These are phyloP conservation scores for Guaruba guarouba DNA, from an alignment of 2,113 vertebrate genomes.

Conservation along the genomic window DNA sequence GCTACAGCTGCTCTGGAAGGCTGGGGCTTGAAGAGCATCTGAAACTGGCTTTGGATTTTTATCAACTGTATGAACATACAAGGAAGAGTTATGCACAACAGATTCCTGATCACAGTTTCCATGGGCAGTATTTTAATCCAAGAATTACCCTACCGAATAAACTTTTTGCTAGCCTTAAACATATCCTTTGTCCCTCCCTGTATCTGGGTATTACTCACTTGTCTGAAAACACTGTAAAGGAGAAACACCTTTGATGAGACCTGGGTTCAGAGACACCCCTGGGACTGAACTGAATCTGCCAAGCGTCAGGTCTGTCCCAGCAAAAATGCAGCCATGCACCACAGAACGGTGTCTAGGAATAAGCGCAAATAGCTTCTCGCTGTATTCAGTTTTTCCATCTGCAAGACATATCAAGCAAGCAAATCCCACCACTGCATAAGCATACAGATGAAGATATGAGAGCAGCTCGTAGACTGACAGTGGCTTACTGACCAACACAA, in stretches of 20 bases:
- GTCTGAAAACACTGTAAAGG: background rate
- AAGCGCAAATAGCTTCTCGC: background rate
- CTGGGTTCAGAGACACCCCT: background rate
- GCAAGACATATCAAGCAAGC: background rate
- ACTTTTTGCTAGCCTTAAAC: background rate
- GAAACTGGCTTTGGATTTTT: conserved; percentile 38
- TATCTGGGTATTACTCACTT: background rate
- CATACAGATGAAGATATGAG: background rate
- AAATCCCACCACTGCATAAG: background rate
- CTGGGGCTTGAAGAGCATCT: background rate
- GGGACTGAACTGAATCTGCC: background rate
- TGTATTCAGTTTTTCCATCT: conserved; percentile 36
- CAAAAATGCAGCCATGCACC: background rate
- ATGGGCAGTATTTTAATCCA: conserved; percentile 10
- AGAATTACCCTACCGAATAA: background rate
- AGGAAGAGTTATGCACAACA: conserved; percentile 32
- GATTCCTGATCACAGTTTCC: background rate
- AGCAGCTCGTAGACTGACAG: background rate
- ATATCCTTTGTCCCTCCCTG: background rate
- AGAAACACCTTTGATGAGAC: background rate
- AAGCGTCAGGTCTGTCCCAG: background rate
- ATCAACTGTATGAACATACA: conserved; percentile 14
- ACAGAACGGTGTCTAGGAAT: accelerated
- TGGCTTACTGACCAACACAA: background rate
- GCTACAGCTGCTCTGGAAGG: conserved; percentile 50